Base-by-base conservation (phyloP, 1,140 invertebrate species). In the Lanistes nyassanus region DNA sequence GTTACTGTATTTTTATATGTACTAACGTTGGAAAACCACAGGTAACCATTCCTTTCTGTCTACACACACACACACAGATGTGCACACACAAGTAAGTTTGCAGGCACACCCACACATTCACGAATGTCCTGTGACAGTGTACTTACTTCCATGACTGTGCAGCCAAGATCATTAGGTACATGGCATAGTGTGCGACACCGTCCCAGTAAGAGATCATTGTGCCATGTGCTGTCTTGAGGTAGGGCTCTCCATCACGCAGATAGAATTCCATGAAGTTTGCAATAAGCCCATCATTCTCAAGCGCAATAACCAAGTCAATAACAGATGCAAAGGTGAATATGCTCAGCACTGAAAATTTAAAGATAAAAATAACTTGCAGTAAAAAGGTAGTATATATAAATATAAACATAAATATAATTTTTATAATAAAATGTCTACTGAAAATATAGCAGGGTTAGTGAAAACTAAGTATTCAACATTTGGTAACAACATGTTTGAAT, bases 171-270 rank as follows among this genome's bases (percentile, higher is more conserved):
- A 80, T 76, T 13, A 87, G 71, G 68, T 87, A 88, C 83, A 87
- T 83, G 67, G 76, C 79, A 76, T 83, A 87, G 77, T 88, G 86
- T 42, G 79, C 83, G 11, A 82, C 84, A 4, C 86, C 87, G 78
- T 88, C 87, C 86, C 86, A 88, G 76, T 84, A 88, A 51, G 79
- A 83, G 6, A 88, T 87, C 72, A 85, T 79, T 2, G 85, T 85
- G 21, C 87, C 86, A 78, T 88, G 82, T 9, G 86, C 80, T n/a
- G 86, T 87, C 23, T 77, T 78, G 0, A 88, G 79, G 71, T 88
- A 88, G 29, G 86, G 87, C 66, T 88, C 87, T 7, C 87, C 87
- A 37, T 87, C 80, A 26, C 78, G 71, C 64, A 88, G 66, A 68
- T 88, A 88, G 55, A 83, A 83, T 4, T 79, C 78, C 82, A 87